Conservation (phyloP, 1,140 invertebrate species). For the Medauroidea extradentata region DNA sequence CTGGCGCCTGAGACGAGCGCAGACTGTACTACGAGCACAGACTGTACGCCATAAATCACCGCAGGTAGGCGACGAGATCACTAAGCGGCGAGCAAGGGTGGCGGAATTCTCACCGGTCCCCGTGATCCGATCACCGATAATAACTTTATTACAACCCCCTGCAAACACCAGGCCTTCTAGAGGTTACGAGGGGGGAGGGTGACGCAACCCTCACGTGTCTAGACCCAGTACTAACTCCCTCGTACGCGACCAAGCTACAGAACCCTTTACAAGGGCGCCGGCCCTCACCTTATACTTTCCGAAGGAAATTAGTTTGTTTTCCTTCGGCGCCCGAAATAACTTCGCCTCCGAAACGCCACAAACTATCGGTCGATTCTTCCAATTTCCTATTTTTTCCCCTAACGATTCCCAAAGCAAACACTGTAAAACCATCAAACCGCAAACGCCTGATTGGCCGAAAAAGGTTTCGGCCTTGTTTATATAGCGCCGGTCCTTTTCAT, state of each 20-base stretch:
- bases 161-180: too few relatives aligned
- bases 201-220: not conserved
- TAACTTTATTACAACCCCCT: constrained; percentile 12
- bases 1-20: too few relatives aligned
- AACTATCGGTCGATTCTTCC: too few relatives aligned
- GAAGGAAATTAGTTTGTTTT: constrained; percentile 10
- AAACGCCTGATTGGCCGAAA: too few relatives aligned
- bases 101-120: constrained; percentile 2
- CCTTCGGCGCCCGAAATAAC: not conserved
- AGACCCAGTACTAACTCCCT: not conserved
- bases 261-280: too few relatives aligned
- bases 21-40: not conserved
- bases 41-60: constrained; percentile 10
- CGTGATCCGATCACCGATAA: constrained; percentile 9
- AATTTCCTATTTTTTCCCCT: too few relatives aligned
- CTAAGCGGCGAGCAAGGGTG: not conserved
- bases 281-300: not conserved
- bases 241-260: too few relatives aligned
- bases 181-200: not conserved
- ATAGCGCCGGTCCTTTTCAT: too few relatives aligned
- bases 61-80: constrained; percentile 5
- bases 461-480: too few relatives aligned
- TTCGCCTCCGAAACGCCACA: too few relatives aligned
- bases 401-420: too few relatives aligned
- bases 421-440: too few relatives aligned